A percentile compares a stretch with the other conserved stretches of the same genome.
Conservation (phyloP, 1,140 invertebrate species). For the Andrena cerasifolii region DNA sequence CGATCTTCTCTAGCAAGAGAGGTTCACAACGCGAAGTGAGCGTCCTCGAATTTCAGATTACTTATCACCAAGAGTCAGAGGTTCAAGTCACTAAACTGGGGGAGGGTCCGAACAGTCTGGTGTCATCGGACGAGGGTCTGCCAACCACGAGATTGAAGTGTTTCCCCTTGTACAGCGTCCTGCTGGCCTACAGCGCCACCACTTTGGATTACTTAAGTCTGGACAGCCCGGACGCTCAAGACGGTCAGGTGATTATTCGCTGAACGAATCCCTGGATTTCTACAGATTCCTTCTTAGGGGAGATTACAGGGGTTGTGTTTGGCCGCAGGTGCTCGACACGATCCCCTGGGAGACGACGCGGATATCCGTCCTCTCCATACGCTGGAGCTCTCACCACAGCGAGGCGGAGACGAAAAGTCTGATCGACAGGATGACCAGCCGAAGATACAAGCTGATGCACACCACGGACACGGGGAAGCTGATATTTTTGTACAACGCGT, state of each 20-base stretch:
- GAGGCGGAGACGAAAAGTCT: slow-evolving; percentile 75
- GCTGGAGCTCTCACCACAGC: slow-evolving; percentile 76
- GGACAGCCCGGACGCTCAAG: slow-evolving; percentile 81
- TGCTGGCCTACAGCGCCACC: slow-evolving; percentile 89
- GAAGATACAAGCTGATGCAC: slow-evolving; percentile 73
- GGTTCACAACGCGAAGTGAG: background rate
- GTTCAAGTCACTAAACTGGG: slow-evolving; percentile 84
- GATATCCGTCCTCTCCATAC: slow-evolving; percentile 79
- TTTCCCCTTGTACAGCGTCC: slow-evolving; percentile 91
- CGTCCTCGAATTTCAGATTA: slow-evolving; percentile 79
- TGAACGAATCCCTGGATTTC: background rate
- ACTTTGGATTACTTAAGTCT: slow-evolving; percentile 88
- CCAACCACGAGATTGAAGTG: slow-evolving; percentile 88
- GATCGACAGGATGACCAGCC: slow-evolving; percentile 74
- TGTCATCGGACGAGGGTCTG: slow-evolving; percentile 80
- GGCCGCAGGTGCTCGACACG: slow-evolving; percentile 77
- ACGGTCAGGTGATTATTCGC: slow-evolving; percentile 69
- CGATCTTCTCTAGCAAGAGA: no score
- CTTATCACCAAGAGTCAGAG: slow-evolving; percentile 85
- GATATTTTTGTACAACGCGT: slow-evolving; percentile 77
- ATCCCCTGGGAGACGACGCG: slow-evolving; percentile 80
- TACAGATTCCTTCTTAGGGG: background rate
- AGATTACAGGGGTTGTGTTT: background rate
- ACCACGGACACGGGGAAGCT: slow-evolving; percentile 73
- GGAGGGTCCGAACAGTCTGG: slow-evolving; percentile 82